Evolutionary conservation across 2,888 invertebrate genomes (phyloP).

Genomic region (Hymenopus coronatus): DNA sequence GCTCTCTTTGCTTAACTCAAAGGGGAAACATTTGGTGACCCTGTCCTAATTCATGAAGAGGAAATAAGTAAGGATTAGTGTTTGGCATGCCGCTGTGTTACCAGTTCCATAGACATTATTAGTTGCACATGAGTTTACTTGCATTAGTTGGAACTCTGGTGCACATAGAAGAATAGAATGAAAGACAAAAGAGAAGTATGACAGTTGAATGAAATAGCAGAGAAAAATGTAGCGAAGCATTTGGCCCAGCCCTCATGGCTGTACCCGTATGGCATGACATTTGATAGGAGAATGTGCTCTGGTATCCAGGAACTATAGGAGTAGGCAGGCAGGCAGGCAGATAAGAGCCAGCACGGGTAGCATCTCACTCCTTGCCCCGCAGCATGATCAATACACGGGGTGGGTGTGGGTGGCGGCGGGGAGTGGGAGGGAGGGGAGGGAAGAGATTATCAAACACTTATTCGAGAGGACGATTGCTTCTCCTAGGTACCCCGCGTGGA

Average conservation of each 20-base stretch:
- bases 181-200: too few relatives aligned
- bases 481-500: background rate
- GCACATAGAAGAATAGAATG: too few relatives aligned
- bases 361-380: constrained; percentile 5
- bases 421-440: constrained; percentile 1
- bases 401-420: background rate
- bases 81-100: too few relatives aligned
- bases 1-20: too few relatives aligned
- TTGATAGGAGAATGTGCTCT: background rate
- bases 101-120: too few relatives aligned
- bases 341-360: background rate
- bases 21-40: too few relatives aligned
- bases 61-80: too few relatives aligned
- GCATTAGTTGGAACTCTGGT: too few relatives aligned
- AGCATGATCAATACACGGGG: constrained; percentile 29
- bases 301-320: constrained; percentile 10
- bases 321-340: background rate
- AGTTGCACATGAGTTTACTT: too few relatives aligned
- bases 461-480: constrained; percentile 25
- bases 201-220: too few relatives aligned
- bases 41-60: too few relatives aligned
- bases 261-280: background rate
- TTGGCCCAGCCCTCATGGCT: background rate
- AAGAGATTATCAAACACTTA: constrained; percentile 30
- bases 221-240: too few relatives aligned